phyloP scores from a whole-genome alignment of 2,888 invertebrate genomes.

The Brachyopa scutellaris region DNA sequence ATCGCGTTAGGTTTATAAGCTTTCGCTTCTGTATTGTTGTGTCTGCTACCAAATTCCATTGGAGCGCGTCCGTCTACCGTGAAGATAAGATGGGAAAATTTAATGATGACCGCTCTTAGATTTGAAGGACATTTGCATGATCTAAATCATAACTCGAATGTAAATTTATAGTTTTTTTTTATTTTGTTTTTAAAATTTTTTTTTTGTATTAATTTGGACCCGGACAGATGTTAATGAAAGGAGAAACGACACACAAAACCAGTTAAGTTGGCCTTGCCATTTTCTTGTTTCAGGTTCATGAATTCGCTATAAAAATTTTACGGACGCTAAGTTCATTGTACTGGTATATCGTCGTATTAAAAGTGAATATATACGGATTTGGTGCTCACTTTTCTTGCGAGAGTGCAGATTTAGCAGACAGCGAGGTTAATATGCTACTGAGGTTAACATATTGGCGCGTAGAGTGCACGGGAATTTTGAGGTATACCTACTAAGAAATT shows the following conservation, averaged over 20 bases:
- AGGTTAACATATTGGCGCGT: too few species aligned
- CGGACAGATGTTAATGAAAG: neutral
- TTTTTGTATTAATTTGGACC: too few species aligned
- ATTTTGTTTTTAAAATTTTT: too few species aligned
- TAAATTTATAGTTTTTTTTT: constrained; percentile 30
- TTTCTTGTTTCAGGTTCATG: constrained; percentile 38
- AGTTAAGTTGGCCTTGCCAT: constrained; percentile 23
- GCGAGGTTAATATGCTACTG: too few species aligned
- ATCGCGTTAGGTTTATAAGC: neutral
- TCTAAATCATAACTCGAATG: constrained; percentile 41
- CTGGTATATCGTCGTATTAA: too few species aligned
- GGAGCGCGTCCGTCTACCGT: neutral
- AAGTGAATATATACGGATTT: too few species aligned
- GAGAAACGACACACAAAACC: constrained; percentile 10
- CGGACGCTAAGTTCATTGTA: constrained; percentile 45
- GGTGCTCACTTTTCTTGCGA: too few species aligned
- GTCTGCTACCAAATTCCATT: neutral
- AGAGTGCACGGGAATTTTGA: too few species aligned
- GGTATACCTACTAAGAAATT: too few species aligned
- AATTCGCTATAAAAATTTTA: constrained; percentile 8
- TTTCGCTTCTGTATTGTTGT: neutral
- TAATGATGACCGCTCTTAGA: constrained; percentile 14
- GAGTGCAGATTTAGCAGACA: too few species aligned
- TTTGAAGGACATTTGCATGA: constrained; percentile 51
- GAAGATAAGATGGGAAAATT: neutral